Evolutionary conservation across 2,888 invertebrate species (phyloP).

Genomic region (Chydorus sphaericus): DNA sequence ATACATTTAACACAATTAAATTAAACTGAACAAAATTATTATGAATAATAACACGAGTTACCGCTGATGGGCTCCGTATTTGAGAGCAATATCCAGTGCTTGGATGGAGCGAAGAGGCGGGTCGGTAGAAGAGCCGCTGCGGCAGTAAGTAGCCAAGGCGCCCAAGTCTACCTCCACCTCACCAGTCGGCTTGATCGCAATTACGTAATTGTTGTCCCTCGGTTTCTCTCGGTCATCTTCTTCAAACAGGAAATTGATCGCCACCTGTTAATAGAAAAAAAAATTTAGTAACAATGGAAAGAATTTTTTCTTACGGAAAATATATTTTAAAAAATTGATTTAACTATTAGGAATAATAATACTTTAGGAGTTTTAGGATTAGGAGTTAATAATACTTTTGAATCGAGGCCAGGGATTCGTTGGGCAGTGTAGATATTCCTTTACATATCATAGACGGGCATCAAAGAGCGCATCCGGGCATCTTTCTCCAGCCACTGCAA

Average conservation of each 20-base stretch:
- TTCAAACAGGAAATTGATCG: not conserved
- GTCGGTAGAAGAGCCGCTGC: constrained; percentile 27
- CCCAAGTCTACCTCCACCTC: constrained; percentile 9
- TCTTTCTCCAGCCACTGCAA: not conserved
- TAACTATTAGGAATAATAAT: no score
- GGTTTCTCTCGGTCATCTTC: constrained; percentile 1
- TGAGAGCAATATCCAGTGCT: constrained; percentile 70
- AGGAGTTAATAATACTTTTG: no score
- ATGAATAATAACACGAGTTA: constrained; percentile 20
- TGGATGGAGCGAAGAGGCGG: constrained; percentile 48
- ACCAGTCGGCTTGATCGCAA: constrained; percentile 4
- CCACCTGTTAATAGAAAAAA: no score
- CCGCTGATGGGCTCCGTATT: constrained; percentile 43
- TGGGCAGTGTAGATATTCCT: constrained; percentile 16
- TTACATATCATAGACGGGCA: constrained; percentile 17
- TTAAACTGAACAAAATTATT: not conserved
- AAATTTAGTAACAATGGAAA: no score
- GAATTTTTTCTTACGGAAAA: not conserved
- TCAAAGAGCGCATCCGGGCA: not conserved
- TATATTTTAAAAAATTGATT: no score
- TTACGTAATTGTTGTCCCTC: not conserved
- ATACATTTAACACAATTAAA: not conserved
- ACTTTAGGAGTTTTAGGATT: no score
- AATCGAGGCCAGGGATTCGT: constrained; percentile 1
- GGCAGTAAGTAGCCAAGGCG: constrained; percentile 7